Evolutionary conservation across 2,888 invertebrate species (phyloP), one percentile per base, ranked within the genome.

Genomic region (Drosophila recens): DNA sequence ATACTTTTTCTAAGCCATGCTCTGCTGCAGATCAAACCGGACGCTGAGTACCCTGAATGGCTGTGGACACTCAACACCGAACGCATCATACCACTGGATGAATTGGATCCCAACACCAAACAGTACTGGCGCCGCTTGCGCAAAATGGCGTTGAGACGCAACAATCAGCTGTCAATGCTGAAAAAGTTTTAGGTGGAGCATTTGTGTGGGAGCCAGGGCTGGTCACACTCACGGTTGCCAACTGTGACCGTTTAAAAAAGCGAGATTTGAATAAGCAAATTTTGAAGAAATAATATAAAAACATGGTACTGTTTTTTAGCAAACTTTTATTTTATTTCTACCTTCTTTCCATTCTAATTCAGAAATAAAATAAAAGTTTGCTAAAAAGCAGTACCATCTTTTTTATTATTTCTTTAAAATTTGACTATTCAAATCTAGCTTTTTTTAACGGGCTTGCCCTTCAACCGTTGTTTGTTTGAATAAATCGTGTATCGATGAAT

Each of bases 31-130:
- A 68, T 96, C 17, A 95, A 95, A 91, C 94, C 95, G 0, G 96
- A 97, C 89, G 94, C 93, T 23, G 97, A 98, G 90, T 99, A 99
- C 93, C 99, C 98, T 0, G 96, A 96, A 1, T 99, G 98, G 98
- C 93, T 99, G 68, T 98, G 98, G 98, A 93, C 89, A 3, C 90
- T 98, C 13, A 93, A 95, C 81, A 94, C 94, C 15, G 96, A 95
- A 3, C 92, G 94, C 5, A 94, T 95, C 5, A 94, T 94, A 5
- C 93, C 94, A 0, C 91, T 98, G 1, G 95, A 96, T 64, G 96
- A 97, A 86, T 90, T 98, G 67, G 97, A 97, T 91, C 96, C 96
- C 4, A 93, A 95, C 86, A 94, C 95, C 10, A 96, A 96, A 92
- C 94, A 95, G 85, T 99, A 98, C 93, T 98, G 98, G 98, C 93